Evolutionary conservation across 2,888 invertebrate species (phyloP).

Genomic region (Melikaiella ostensackeni): DNA sequence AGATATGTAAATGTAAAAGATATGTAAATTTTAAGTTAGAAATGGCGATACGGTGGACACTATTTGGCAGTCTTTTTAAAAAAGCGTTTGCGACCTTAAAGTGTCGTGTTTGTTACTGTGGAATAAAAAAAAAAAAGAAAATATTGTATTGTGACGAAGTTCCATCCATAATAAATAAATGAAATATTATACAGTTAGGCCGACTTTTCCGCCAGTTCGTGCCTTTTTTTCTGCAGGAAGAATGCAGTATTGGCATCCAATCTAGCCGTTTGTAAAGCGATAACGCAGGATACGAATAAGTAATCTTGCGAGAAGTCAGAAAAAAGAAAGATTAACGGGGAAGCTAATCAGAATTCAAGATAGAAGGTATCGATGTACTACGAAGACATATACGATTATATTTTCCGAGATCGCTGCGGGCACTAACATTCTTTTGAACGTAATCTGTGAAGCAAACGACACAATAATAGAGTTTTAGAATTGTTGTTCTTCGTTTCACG

Average conservation of each 20-base stretch:
- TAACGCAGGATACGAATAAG: slow-evolving; percentile 19
- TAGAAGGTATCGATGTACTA: slow-evolving; percentile 41
- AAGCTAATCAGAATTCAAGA: slow-evolving; percentile 24
- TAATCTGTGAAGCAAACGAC: slow-evolving; percentile 39
- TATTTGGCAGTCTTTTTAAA: slow-evolving; percentile 36
- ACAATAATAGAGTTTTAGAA: slow-evolving; percentile 41
- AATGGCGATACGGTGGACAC: slow-evolving; percentile 15
- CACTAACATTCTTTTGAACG: slow-evolving; percentile 47
- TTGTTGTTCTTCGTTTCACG: slow-evolving; percentile 60
- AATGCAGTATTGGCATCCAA: slow-evolving; percentile 59
- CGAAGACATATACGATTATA: slow-evolving; percentile 44
- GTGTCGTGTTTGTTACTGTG: slow-evolving; percentile 61
- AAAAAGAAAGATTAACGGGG: slow-evolving; percentile 39
- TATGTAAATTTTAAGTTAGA: slow-evolving; percentile 41
- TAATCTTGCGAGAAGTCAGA: slow-evolving; percentile 39
- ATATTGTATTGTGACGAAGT: slow-evolving; percentile 77
- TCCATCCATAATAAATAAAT: slow-evolving; percentile 76
- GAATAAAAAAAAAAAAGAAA: slow-evolving; percentile 60
- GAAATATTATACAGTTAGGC: slow-evolving; percentile 75
- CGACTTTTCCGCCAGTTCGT: slow-evolving; percentile 77
- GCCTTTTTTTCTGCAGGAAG: slow-evolving; percentile 76
- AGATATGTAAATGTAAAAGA: slow-evolving; percentile 12
- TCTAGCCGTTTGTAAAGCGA: slow-evolving; percentile 52
- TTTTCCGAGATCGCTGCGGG: slow-evolving; percentile 51
- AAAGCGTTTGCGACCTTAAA: slow-evolving; percentile 49